Evolutionary conservation across 2,888 invertebrate genomes (phyloP).

Genomic region (Actias luna): DNA sequence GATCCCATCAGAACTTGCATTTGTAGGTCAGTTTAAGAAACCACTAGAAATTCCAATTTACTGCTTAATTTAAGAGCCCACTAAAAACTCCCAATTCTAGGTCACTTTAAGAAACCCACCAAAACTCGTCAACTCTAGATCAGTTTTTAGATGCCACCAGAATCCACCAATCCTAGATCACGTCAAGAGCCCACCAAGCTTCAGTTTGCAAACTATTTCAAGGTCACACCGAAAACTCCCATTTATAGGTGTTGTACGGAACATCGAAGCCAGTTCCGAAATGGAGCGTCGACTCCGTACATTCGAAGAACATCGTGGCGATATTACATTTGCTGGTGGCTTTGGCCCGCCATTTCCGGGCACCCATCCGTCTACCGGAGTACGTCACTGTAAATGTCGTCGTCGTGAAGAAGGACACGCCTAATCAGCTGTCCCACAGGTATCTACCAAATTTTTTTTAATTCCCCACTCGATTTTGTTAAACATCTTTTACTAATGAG

Average conservation of each 20-base stretch:
- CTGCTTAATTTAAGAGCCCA: too few relatives aligned
- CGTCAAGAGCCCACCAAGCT: background rate
- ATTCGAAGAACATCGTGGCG: conserved; percentile 97
- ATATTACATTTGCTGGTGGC: conserved; percentile 97
- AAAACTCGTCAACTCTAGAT: too few relatives aligned
- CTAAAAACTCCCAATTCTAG: too few relatives aligned
- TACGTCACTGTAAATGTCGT: conserved; percentile 96
- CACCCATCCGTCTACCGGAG: conserved; percentile 97
- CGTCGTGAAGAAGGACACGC: conserved; percentile 91
- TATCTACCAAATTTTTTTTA: conserved; percentile 31
- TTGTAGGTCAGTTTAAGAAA: too few relatives aligned
- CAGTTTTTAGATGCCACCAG: too few relatives aligned
- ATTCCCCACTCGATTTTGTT: background rate
- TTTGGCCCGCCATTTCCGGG: conserved; percentile 95
- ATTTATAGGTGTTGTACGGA: conserved; percentile 84
- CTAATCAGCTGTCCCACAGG: conserved; percentile 85
- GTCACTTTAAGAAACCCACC: too few relatives aligned
- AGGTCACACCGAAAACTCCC: too few relatives aligned
- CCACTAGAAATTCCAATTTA: too few relatives aligned
- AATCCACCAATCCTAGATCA: too few relatives aligned
- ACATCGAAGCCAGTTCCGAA: conserved; percentile 90
- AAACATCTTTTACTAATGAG: background rate
- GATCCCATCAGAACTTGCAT: too few relatives aligned
- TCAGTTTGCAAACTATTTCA: too few relatives aligned
- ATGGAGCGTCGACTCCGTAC: conserved; percentile 98